Conservation (phyloP, 2,888 invertebrate species). For the Drosophila anomalipes region DNA sequence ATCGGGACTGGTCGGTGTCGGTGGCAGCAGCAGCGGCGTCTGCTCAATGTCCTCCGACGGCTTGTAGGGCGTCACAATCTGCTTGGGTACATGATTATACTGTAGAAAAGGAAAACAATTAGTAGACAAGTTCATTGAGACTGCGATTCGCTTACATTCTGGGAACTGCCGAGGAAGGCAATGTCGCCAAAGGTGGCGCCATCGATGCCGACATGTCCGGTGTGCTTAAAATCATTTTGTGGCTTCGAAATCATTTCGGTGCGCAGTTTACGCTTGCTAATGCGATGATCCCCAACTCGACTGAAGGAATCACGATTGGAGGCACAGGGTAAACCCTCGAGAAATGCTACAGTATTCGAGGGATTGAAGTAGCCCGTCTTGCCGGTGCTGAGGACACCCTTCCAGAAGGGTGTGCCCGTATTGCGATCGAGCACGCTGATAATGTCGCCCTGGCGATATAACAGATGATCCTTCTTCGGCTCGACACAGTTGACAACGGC, state of each 20-base stretch:
- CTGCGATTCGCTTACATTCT: slow-evolving; percentile 79
- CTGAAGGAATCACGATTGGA: slow-evolving; percentile 88
- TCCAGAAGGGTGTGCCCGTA: slow-evolving; percentile 92
- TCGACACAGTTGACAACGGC: slow-evolving; percentile 87
- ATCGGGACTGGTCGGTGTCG: slow-evolving; percentile 85
- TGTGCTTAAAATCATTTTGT: slow-evolving; percentile 98
- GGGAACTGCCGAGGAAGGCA: slow-evolving; percentile 86
- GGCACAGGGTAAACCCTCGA: slow-evolving; percentile 87
- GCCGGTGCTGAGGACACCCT: slow-evolving; percentile 94
- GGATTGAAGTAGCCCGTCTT: slow-evolving; percentile 98
- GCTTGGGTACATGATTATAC: slow-evolving; percentile 93
- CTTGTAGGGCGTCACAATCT: slow-evolving; percentile 95
- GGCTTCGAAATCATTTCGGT: slow-evolving; percentile 98
- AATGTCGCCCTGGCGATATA: slow-evolving; percentile 94
- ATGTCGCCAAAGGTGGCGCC: slow-evolving; percentile 99
- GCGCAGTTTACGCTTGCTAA: slow-evolving; percentile 89
- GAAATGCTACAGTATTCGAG: slow-evolving; percentile 93
- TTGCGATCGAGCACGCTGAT: slow-evolving; percentile 96
- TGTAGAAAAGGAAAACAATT: slow-evolving; percentile 72
- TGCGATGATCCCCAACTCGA: slow-evolving; percentile 86
- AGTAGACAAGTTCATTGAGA: background rate
- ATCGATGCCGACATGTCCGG: slow-evolving; percentile 97
- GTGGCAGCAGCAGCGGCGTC: slow-evolving; percentile 88
- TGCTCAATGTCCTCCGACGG: slow-evolving; percentile 93
- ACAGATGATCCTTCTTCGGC: slow-evolving; percentile 90